Evolutionary conservation across 2,888 invertebrate genomes (phyloP).

Genomic region (Aspidapion aeneum): DNA sequence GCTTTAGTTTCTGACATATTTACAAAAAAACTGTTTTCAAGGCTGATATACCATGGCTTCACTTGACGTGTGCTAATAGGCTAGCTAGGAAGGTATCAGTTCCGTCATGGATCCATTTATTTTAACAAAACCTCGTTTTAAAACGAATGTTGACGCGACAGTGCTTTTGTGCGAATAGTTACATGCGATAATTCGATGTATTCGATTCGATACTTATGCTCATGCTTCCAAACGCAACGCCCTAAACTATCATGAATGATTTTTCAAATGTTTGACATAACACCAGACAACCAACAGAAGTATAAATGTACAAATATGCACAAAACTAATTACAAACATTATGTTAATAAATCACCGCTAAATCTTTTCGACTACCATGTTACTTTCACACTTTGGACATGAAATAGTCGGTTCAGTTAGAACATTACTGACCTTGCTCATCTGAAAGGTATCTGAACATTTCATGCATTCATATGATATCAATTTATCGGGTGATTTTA

Average conservation of each 20-base stretch:
- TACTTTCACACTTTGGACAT: conserved; percentile 60
- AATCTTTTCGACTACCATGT: conserved; percentile 50
- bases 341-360: conserved; percentile 1
- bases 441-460: conserved; percentile 59
- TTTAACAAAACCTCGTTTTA: conserved; percentile 54
- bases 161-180: conserved; percentile 56
- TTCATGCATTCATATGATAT: conserved; percentile 58
- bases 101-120: too few relatives aligned
- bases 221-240: too few relatives aligned
- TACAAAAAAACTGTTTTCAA: too few relatives aligned
- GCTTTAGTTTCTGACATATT: too few relatives aligned
- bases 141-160: conserved; percentile 51
- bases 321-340: neutral
- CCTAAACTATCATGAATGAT: too few relatives aligned
- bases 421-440: conserved; percentile 42
- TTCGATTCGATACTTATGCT: too few relatives aligned
- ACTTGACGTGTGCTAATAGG: too few relatives aligned
- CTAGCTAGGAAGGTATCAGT: too few relatives aligned
- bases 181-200: conserved; percentile 54
- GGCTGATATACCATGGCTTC: too few relatives aligned
- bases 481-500: conserved; percentile 45
- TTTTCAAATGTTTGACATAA: neutral
- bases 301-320: neutral
- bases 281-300: neutral
- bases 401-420: conserved; percentile 31